Evolutionary conservation across 1,140 invertebrate genomes (phyloP), one percentile per base, ranked within the genome.

Genomic region (Hormaphis cornu): DNA sequence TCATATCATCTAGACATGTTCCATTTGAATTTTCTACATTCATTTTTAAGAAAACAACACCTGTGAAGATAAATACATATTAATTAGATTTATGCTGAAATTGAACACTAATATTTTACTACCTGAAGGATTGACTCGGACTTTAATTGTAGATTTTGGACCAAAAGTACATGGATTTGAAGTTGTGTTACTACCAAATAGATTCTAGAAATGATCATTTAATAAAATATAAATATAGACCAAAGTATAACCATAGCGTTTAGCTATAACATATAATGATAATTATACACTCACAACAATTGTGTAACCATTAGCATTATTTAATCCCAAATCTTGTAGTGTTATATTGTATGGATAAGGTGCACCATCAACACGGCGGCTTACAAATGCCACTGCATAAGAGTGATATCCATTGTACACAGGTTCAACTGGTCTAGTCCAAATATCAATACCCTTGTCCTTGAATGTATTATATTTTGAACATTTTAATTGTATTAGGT

Each of bases 261-360:
- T 18, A 8, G 24, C 14, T n/a, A 24, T 20, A 42, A 26, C 42
- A 18, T 18, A 44, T 12, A 44, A 44, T 10, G 22, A 24, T 22
- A 44, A 18, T 12, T 40, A 30, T 20, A 7, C 8, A 66, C 80
- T 78, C 78, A 91, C 91, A 78, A 89, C 86, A 33, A 95, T 86
- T 78, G 84, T 82, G 77, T 96, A 96, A 70, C 91, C 91, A 72
- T 81, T 79, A 12, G 84, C 82, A 76, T 87, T 87, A 56, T 84
- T 84, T 1, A 94, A 80, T 20, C 90, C 91, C 10, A 95, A 79
- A 76, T 93, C 90, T 7, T 79, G 72, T 18, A 83, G 75, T 1
- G 78, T 80, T 22, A 84, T 80, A n/a, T 77, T 78, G 1, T 84
- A 77, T 10, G 78, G 72, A 73, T 82, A 82, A 0, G 85, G 84